Evolutionary conservation across 2,888 invertebrate genomes (phyloP).

Genomic region (Dasypogon diadema): DNA sequence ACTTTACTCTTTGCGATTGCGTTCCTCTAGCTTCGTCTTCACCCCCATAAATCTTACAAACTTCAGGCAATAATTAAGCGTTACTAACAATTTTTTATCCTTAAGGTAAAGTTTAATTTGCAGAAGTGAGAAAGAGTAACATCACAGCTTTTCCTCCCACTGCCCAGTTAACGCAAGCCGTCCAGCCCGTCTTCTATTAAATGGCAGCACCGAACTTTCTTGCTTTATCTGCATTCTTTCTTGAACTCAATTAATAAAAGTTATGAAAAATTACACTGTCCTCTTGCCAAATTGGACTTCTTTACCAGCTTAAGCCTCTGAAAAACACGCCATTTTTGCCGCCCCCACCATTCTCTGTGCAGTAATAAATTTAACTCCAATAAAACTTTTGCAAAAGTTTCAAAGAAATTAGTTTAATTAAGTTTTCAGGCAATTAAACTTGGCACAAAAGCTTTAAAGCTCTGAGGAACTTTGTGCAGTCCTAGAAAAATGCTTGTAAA

Average conservation of each 20-base stretch:
- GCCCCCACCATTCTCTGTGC: background rate
- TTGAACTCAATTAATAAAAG: slow-evolving; percentile 22
- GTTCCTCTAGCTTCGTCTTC: background rate
- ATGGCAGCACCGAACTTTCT: slow-evolving; percentile 5
- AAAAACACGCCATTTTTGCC: too few species aligned
- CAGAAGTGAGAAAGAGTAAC: background rate
- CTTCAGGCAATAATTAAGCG: slow-evolving; percentile 6
- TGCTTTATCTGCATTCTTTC: slow-evolving; percentile 17
- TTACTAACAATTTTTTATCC: background rate
- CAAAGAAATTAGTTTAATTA: background rate
- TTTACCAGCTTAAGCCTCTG: too few species aligned
- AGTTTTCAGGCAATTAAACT: background rate
- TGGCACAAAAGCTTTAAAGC: background rate
- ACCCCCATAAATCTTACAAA: background rate
- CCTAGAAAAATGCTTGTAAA: too few species aligned
- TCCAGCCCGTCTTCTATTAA: background rate
- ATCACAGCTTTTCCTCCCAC: background rate
- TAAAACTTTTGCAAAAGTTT: background rate
- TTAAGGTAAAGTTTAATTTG: background rate
- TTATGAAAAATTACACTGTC: slow-evolving; percentile 21
- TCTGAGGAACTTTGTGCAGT: too few species aligned
- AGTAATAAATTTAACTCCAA: background rate
- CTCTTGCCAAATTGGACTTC: background rate
- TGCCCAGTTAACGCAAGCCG: background rate
- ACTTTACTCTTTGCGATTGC: background rate